Conservation (phyloP, 2,113 vertebrate genomes). For the Nothocercus julius region DNA sequence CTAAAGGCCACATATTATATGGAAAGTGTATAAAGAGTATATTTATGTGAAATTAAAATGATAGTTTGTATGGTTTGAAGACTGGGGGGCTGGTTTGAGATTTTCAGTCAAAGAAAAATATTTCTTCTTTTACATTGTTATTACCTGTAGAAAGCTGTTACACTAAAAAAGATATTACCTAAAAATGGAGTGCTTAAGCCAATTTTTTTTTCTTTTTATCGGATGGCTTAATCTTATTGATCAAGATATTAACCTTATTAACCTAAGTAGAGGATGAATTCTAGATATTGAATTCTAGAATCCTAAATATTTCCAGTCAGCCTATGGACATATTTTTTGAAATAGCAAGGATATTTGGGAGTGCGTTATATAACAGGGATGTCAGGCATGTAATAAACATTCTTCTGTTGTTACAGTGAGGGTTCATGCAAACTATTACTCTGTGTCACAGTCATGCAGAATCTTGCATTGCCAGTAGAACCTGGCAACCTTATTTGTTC, state of each 20-base stretch:
- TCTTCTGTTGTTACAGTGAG: accelerated
- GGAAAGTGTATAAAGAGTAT: not conserved
- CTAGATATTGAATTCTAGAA: not conserved
- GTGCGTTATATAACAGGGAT: not conserved
- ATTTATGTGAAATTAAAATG: not conserved
- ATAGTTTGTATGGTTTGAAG: not conserved
- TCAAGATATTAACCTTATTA: not conserved
- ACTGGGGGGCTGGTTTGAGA: not conserved
- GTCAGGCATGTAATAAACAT: accelerated
- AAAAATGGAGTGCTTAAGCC: not conserved
- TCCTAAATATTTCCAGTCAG: not conserved
- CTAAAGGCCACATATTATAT: not conserved
- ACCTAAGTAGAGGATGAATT: not conserved
- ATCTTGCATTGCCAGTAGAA: not conserved
- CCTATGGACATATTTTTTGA: not conserved
- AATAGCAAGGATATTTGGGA: not conserved
- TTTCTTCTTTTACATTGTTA: not conserved
- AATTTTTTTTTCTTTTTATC: not conserved
- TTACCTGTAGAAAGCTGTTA: not conserved
- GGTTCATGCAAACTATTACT: not conserved
- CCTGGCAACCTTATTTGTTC: not conserved
- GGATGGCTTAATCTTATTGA: not conserved
- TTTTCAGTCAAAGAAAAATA: not conserved
- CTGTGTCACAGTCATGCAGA: not conserved
- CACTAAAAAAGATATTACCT: not conserved